Evolutionary conservation across 1,140 invertebrate genomes (phyloP), one percentile per base, ranked within the genome.

Genomic region (Pomacea maculata): DNA sequence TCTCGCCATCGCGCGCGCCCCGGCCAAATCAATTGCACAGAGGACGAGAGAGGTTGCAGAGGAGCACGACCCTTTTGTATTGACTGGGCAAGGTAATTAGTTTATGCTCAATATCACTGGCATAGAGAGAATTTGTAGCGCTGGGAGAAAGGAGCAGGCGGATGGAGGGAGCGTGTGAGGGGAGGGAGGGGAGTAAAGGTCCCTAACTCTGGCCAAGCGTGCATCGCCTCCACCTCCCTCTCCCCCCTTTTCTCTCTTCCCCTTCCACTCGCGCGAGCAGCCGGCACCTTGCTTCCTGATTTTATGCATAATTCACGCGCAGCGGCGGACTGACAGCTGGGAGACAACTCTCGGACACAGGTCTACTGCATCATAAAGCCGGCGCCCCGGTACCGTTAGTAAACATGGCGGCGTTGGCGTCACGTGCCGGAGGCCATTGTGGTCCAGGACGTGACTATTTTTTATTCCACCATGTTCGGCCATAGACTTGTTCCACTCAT

Each of bases 101-200:
- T 82, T 82, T 82, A 82, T 78, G 81, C 81, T 82, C 81, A 82
- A 82, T 82, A 82, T 82, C 81, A 79, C 71, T 78, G 65, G 55
- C 67, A 79, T 54, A 71, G 81, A 67, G 77, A 77, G 68, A 81
- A 77, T 67, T 75, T 68, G 75, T 67, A 21, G 52, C 25, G 17
- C 61, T 54, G 54, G 52, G 45, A 55, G 34, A 8, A 55, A 19
- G 52, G 52, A 21, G 34, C 34, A 11, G 71, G 34, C 8, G 34
- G 71, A 45, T 14, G 45, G 68, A 71, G 68, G 14, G 68, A 71
- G 25, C 6, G 68, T 17, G 71, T 17, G 71, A 7, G 71, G 21
- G 71, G 5, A 54, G 29, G 25, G 25, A 25, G 21, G 73, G 73
- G 52, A 52, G 15, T 34, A 34, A 17, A 14, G 34, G 54, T 29